Percentiles rank a stretch among this genome's conserved stretches.
These are phyloP conservation scores for Semnornis frantzii DNA, from an alignment of 2,113 vertebrate species.

Conservation along the genomic window DNA sequence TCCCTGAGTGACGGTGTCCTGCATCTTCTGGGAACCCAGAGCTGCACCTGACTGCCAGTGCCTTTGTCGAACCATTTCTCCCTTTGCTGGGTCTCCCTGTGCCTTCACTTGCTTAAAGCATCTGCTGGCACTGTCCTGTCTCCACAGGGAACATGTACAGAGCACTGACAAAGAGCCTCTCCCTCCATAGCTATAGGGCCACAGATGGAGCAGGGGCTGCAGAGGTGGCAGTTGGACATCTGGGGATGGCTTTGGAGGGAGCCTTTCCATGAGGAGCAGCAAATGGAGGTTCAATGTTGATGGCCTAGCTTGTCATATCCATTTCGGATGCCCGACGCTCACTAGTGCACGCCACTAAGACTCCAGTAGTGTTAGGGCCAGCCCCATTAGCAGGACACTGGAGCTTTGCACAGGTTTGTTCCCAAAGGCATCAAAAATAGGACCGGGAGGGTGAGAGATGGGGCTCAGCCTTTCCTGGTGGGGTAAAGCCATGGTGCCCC, in stretches of 20 bases:
- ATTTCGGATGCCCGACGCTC: not conserved
- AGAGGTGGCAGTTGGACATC: too few species aligned
- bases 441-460: not conserved
- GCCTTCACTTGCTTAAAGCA: not conserved
- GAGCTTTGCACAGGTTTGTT: rapidly evolving
- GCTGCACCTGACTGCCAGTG: not conserved
- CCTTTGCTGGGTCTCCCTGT: not conserved
- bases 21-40: not conserved
- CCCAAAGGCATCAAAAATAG: not conserved
- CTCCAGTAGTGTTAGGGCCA: rapidly evolving
- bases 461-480: not conserved
- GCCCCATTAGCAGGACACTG: not conserved
- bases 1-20: not conserved
- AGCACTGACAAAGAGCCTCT: not conserved
- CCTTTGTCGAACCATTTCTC: not conserved
- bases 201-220: not conserved
- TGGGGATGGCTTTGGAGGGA: not conserved
- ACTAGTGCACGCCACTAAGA: not conserved
- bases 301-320: rapidly evolving
- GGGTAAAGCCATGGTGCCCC: not conserved
- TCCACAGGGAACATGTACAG: rapidly evolving
- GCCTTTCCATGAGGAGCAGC: rapidly evolving
- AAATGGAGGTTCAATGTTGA: rapidly evolving
- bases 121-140: not conserved
- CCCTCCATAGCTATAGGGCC: not conserved